Base-by-base conservation (phyloP, 2,797 vertebrate species). In the Gymnoscopelus braueri region DNA sequence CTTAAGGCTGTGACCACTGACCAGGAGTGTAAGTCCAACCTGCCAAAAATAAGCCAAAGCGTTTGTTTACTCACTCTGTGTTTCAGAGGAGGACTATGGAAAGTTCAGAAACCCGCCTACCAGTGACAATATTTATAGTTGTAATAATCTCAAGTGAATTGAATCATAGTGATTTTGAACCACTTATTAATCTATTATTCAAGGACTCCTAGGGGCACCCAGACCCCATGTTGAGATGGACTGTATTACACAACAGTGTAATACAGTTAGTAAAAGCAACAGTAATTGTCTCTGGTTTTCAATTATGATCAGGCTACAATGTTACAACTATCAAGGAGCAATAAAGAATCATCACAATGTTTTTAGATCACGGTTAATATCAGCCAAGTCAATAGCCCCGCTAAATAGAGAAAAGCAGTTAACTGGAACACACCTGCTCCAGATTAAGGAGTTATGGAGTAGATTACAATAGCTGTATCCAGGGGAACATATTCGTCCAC, bases 401-500 rank as follows among this genome's bases (percentile, higher is more conserved):
- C 50, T 51, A 51, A 51, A 51, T 13, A 57, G 32, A 57, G 24
- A 57, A 57, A 29, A 5, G 13, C 55, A 29, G 10, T 19, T 13
- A 11, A 57, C 24, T 29, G 11, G 23, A 32, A 2, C 12, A 32
- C 23, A 11, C 11, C 55, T 56, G 23, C 19, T 57, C 4, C 24
- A 57, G 55, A 57, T 32, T 44, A 35, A 24, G 52, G 68, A 69
- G 73, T n/a, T 55, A 13, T 54, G 71, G 70, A 52, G 11, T 26
- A 47, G 70, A 75, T 75, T 63, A 54, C 68, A n/a, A 73, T 71
- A 51, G 49, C 44, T 1, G 63, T 75, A 63, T 67, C 84, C 75
- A 4, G n/a, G 71, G 78, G 60, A 86, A 87, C 84, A 63, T 48
- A 48, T 24, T 44, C 4, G 29, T 15, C 48, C 67, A 72, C 69